Percentiles rank a stretch among this genome's conserved stretches.
These are phyloP conservation scores for Felis catus DNA, from an alignment of 2,113 vertebrate genomes.

Conservation along the genomic window F.catus_Fca126_mat1.0 CM031417.1:54602501-54603000, in stretches of 20 bases:
- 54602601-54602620: slow-evolving; percentile 14
- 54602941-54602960: too few species aligned
- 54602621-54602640: neutral
- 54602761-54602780: neutral
- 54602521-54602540: neutral
- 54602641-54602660: neutral
- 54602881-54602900: neutral
- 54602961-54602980: too few species aligned
- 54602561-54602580: slow-evolving; percentile 16
- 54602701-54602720: neutral
- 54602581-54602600: slow-evolving; percentile 31
- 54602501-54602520: neutral
- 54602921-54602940: too few species aligned
- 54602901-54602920: neutral
- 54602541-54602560: neutral
- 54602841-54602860: neutral
- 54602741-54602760: slow-evolving; percentile 13
- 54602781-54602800: neutral
- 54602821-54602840: neutral
- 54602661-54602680: neutral
- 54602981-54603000: too few species aligned
- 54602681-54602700: slow-evolving; percentile 18
- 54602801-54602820: neutral
- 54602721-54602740: neutral
- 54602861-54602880: slow-evolving; percentile 28